Percentiles rank a stretch among this genome's conserved stretches.
phyloP scores from a whole-genome alignment of 1,140 invertebrate genomes.

The Aphidius gifuensis region DNA sequence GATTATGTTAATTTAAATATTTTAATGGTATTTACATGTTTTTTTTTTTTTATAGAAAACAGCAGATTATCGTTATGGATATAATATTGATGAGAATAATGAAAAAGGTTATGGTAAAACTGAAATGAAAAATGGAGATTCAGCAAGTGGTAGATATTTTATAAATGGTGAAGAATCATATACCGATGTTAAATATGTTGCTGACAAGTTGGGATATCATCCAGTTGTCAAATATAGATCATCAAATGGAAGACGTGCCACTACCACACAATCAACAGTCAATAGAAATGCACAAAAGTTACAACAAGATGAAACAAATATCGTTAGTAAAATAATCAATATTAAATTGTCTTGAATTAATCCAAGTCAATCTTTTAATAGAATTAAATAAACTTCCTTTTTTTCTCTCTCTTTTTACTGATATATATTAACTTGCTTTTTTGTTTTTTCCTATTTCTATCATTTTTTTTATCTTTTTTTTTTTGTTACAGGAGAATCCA shows the following conservation, averaged over 20 bases:
- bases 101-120: slow-evolving; percentile 58
- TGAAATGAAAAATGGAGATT: slow-evolving; percentile 55
- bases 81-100: slow-evolving; percentile 50
- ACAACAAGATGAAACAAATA: slow-evolving; percentile 41
- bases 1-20: neutral
- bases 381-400: neutral
- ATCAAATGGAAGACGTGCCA: slow-evolving; percentile 44
- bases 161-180: slow-evolving; percentile 40
- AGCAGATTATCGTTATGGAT: slow-evolving; percentile 56
- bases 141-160: slow-evolving; percentile 56
- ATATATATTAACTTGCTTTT: no score
- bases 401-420: no score
- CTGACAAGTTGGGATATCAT: slow-evolving; percentile 64
- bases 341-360: slow-evolving; percentile 8
- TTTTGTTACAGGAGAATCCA: no score
- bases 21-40: neutral
- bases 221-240: slow-evolving; percentile 59
- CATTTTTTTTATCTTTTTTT: no score
- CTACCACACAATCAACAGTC: slow-evolving; percentile 55
- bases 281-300: slow-evolving; percentile 58
- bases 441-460: no score
- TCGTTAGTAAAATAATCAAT: slow-evolving; percentile 30
- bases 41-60: slow-evolving; percentile 44
- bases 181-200: slow-evolving; percentile 60
- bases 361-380: neutral